Evolutionary conservation across 2,113 vertebrate species (phyloP).

Genomic region (Casuarius casuarius): DNA sequence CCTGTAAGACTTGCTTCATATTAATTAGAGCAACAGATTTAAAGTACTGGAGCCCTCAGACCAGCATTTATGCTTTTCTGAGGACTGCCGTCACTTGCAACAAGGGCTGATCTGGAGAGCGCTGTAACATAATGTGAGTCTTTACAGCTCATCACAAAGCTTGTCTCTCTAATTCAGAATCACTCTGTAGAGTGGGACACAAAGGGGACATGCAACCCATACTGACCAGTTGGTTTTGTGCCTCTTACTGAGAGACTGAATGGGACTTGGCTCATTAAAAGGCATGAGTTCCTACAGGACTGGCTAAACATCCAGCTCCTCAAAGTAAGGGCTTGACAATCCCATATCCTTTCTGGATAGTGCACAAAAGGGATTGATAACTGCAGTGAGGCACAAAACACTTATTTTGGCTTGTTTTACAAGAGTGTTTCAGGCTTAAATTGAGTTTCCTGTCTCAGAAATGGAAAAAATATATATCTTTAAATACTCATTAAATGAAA

Average conservation of each 20-base stretch:
- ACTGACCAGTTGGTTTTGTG: neutral
- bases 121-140: neutral
- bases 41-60: neutral
- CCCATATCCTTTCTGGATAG: neutral
- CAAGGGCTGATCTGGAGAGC: neutral
- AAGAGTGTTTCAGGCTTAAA: neutral
- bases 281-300: neutral
- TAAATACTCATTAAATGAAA: neutral
- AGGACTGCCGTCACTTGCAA: neutral
- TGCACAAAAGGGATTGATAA: neutral
- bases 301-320: neutral
- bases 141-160: neutral
- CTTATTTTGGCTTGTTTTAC: neutral
- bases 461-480: neutral
- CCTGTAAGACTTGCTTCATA: neutral
- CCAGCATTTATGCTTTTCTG: neutral
- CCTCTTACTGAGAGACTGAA: neutral
- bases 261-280: neutral
- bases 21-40: slow-evolving; percentile 50
- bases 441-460: neutral
- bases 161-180: neutral
- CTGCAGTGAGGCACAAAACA: neutral
- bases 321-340: neutral
- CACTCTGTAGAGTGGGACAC: neutral
- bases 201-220: neutral